A percentile compares a stretch with the other conserved stretches of the same genome.
Evolutionary conservation across 2,113 vertebrate species (phyloP).

Genomic region (Petromus typicus): DNA sequence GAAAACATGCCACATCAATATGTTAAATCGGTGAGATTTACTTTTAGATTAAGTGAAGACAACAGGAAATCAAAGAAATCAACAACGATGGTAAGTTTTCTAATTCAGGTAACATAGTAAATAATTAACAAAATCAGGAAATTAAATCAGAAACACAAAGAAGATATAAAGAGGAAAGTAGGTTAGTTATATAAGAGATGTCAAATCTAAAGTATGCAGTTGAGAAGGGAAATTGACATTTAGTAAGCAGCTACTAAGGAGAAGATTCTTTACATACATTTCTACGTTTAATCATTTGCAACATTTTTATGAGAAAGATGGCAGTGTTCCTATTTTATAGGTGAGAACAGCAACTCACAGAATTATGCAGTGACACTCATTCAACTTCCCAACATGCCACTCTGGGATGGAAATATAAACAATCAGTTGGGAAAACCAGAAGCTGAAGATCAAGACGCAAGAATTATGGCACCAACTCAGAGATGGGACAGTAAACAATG

Average conservation of each 20-base stretch:
- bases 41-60: background rate
- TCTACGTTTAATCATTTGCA: slow-evolving; percentile 12
- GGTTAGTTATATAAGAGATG: background rate
- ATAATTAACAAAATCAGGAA: slow-evolving; percentile 18
- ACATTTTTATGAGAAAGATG: background rate
- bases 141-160: background rate
- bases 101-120: background rate
- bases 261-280: background rate
- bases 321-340: background rate
- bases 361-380: background rate
- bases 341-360: slow-evolving; percentile 12
- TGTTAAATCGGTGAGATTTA: background rate
- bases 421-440: background rate
- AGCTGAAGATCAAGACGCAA: background rate
- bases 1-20: background rate
- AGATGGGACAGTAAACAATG: background rate
- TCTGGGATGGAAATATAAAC: background rate
- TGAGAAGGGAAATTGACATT: background rate
- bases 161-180: background rate
- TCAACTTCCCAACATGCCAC: background rate
- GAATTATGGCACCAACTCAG: background rate
- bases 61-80: background rate
- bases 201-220: background rate
- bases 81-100: background rate
- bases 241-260: background rate